These are phyloP conservation scores for Drosophila virilis DNA, from an alignment of 1,140 invertebrate genomes.

Conservation along the genomic window DNA sequence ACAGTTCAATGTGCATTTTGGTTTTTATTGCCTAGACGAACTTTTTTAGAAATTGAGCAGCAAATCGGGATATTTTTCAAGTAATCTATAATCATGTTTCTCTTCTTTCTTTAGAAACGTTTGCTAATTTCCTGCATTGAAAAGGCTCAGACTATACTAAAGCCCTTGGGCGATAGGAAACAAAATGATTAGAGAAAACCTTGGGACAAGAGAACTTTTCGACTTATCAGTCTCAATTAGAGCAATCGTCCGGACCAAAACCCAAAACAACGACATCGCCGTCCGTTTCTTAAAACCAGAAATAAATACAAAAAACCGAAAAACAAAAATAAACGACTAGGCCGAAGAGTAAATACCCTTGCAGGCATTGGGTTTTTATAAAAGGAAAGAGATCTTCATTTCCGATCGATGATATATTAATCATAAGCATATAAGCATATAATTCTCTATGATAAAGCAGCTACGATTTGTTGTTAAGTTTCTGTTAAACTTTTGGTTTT, in stretches of 20 bases:
- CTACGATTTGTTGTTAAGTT: background rate
- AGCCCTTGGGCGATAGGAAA: conserved; percentile 41
- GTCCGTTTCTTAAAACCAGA: conserved; percentile 55
- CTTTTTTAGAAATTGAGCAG: no score
- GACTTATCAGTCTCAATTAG: conserved; percentile 61
- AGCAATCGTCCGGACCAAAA: conserved; percentile 43
- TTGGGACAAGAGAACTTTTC: conserved; percentile 30
- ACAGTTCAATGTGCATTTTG: no score
- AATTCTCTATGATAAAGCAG: background rate
- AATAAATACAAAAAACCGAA: conserved; percentile 25
- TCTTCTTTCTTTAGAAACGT: background rate
- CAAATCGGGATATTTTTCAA: background rate
- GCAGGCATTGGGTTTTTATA: background rate
- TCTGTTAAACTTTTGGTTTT: no score
- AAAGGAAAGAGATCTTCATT: background rate
- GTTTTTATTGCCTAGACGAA: no score
- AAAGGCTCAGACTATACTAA: conserved; percentile 18
- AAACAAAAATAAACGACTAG: conserved; percentile 31
- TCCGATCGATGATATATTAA: no score
- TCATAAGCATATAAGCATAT: no score
- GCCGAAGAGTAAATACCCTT: conserved; percentile 2
- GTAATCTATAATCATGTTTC: conserved; percentile 5
- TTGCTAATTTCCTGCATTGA: conserved; percentile 31
- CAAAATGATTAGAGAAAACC: conserved; percentile 41
- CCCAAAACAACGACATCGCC: conserved; percentile 27